Evolutionary conservation across 2,888 invertebrate species (phyloP), one percentile per base, ranked within the genome.

Genomic region (Lasioglossum oenotherae): DNA sequence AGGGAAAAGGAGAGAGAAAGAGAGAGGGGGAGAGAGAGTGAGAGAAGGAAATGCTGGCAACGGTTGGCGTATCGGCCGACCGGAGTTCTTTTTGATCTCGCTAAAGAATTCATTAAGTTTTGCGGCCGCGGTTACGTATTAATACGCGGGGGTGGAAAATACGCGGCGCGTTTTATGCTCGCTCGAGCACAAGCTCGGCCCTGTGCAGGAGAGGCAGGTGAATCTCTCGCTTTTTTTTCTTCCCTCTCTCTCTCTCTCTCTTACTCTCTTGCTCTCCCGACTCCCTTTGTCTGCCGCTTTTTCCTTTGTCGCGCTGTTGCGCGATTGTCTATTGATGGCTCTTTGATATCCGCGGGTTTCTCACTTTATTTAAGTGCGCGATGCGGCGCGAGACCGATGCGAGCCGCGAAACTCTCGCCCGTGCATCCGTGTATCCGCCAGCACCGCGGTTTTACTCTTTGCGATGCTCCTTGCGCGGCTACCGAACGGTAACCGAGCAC

Each of bases 31-130:
- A 64, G 19, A 60, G 41, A 44, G 53, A 64, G 64, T 4, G 35
- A 44, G 64, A 46, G 64, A 64, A 44, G 64, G 64, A 76, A 64
- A 44, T 31, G 64, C 64, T 35, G 53, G 77, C 79, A 31, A 82
- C 82, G 87, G 82, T 85, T 78, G 85, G 80, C 84, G 83, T 91
- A 90, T 91, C 91, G 90, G 88, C 78, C 85, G 83, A 85, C 87
- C 84, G 85, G 88, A 87, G 85, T 93, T 94, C 94, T 93, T 94
- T 95, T 95, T 94, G 94, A 95, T 95, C 95, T 94, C 92, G 92
- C 93, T 94, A 94, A 95, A 94, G 95, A 95, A 95, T 95, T 95
- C 95, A 95, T 95, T 95, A 95, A 94, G 95, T 95, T 94, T 91
- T 92, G 93, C 93, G 94, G 93, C 92, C 90, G 93, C 92, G 93